Base-by-base conservation (phyloP, 2,797 vertebrate species). In the Tangara arthus region DNA sequence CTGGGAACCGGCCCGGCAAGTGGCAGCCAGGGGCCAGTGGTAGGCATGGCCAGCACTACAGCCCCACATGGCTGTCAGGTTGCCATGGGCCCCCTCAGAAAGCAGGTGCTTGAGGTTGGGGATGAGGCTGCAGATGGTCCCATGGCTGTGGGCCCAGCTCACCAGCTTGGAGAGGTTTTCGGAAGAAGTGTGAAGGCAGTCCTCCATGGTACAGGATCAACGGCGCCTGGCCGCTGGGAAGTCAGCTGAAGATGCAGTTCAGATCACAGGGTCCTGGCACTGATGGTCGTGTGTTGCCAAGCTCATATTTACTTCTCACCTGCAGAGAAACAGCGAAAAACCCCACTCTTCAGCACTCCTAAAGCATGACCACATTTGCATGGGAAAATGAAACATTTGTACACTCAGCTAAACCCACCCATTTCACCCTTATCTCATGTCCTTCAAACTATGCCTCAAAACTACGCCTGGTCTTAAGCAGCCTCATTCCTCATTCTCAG, bases 131-230 rank as follows among this genome's bases (percentile, higher is more conserved):
- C 99, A 99, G 96, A 99, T 99, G 42, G 99, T 99, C 35, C 99
- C 99, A 34, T 99, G 99, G 95, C 99, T 99, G 97, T 99, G 99
- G 65, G 99, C 99, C 99, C 99, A 99, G 97, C 98, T 98, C 93
- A 99, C 98, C 87, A 99, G 97, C 95, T 99, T 99, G 93, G 98
- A 98, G 89, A 99, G 98, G 90, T 98, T 98, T 95, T 99, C 98
- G 0, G 98, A 98, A 85, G 98, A 99, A 49, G 98, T 99, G 94
- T 99, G 98, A 97, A 99, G 98, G 95, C 98, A 99, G 97, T 98
- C 98, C 96, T 98, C 98, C 98, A 99, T 99, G 97, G 92, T 96
- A 84, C 71, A 82, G 92, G 95, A 95, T 97, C 94, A 94, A 92
- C 81, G 84, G 92, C 39, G 15, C 94, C 93, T 95, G 55, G 56